phyloP scores from a whole-genome alignment of 2,888 invertebrate species.

The Tryphoninae sp. region DNA sequence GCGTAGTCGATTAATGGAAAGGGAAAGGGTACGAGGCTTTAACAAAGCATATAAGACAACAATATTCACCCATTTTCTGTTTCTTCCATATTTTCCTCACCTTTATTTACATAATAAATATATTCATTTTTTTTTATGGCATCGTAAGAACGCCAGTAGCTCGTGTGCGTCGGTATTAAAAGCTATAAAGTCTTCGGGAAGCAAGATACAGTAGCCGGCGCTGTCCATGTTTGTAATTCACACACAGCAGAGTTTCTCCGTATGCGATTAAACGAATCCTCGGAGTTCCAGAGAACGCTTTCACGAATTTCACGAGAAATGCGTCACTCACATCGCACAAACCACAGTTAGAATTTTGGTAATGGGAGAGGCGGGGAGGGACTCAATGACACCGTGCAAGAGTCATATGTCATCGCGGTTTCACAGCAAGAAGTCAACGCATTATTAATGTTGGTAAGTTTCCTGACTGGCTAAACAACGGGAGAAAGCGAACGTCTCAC shows the following conservation, averaged over 20 bases:
- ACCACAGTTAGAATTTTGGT: slow-evolving; percentile 16
- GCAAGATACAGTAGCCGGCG: background rate
- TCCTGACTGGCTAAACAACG: slow-evolving; percentile 35
- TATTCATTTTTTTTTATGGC: background rate
- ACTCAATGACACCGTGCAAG: slow-evolving; percentile 27
- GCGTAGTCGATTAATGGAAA: too few relatives aligned
- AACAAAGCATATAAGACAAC: background rate
- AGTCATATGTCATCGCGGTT: slow-evolving; percentile 28
- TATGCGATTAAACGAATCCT: slow-evolving; percentile 3
- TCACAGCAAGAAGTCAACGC: slow-evolving; percentile 21
- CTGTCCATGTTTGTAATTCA: background rate
- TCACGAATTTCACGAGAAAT: slow-evolving; percentile 23
- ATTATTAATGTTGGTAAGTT: slow-evolving; percentile 57
- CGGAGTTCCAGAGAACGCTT: slow-evolving; percentile 21
- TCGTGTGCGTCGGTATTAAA: background rate
- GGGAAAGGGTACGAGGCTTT: too few relatives aligned
- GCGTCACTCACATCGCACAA: slow-evolving; percentile 18
- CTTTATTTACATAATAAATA: slow-evolving; percentile 11
- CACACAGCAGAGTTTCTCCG: background rate
- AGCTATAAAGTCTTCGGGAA: background rate
- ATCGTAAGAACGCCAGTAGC: background rate
- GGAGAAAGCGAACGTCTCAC: slow-evolving; percentile 45
- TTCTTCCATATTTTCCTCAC: background rate
- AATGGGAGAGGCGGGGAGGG: slow-evolving; percentile 11
- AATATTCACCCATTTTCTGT: background rate